phyloP scores from a whole-genome alignment of 2,797 vertebrate genomes.

The Eulemur rubriventer region DNA sequence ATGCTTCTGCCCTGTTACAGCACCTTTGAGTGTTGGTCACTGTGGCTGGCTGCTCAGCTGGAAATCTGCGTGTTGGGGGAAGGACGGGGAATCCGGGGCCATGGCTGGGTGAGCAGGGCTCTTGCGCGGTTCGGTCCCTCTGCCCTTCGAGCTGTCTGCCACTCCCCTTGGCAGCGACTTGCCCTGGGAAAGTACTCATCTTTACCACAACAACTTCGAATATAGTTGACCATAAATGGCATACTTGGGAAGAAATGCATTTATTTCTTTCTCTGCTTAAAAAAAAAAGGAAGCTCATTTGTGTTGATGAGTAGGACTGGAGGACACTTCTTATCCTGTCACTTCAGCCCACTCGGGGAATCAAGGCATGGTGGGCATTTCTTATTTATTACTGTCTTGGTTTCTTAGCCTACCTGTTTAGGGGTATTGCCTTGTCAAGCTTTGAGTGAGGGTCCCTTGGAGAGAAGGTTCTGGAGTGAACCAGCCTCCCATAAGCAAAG shows the following conservation, averaged over 20 bases:
- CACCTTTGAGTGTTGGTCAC: not conserved
- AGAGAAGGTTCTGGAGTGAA: not conserved
- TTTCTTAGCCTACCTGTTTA: not conserved
- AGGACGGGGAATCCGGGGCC: not conserved
- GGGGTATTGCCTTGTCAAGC: not conserved
- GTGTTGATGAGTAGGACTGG: not conserved
- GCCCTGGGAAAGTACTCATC: not conserved
- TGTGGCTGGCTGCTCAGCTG: not conserved
- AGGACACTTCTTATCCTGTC: too few relatives aligned
- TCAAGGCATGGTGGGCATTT: not conserved
- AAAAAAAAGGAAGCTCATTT: not conserved
- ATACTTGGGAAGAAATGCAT: not conserved
- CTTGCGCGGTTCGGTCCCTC: fast-evolving
- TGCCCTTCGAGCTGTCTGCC: not conserved
- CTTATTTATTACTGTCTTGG: not conserved
- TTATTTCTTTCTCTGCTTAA: not conserved
- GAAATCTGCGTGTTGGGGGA: not conserved
- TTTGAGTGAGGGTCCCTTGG: not conserved
- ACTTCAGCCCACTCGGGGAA: not conserved
- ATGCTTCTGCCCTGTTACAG: not conserved
- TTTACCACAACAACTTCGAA: not conserved
- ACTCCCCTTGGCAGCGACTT: not conserved
- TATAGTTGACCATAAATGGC: not conserved
- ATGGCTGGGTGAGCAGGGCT: not conserved
- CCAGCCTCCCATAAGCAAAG: not conserved